Conservation (phyloP, 2,888 invertebrate species). For the Idaea aversata region DNA sequence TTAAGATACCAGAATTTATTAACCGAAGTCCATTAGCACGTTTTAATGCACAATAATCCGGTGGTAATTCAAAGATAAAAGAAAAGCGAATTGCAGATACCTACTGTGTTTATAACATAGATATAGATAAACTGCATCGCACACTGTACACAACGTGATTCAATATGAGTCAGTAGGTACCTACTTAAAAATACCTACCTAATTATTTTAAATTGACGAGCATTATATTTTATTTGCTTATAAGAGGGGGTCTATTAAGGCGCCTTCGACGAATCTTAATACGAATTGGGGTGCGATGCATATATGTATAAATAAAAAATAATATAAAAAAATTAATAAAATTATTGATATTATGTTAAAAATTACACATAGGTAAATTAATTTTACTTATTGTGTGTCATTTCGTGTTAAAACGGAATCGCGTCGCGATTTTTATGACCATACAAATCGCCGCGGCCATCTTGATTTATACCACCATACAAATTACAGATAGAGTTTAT, state of each 20-base stretch:
- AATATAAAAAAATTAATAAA: too few relatives aligned
- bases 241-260: too few relatives aligned
- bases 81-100: not conserved
- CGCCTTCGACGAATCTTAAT: too few relatives aligned
- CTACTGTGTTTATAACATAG: not conserved
- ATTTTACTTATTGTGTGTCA: too few relatives aligned
- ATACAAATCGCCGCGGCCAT: too few relatives aligned
- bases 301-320: too few relatives aligned
- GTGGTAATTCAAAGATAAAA: not conserved
- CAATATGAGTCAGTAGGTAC: not conserved
- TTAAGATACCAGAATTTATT: not conserved
- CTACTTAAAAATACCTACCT: not conserved
- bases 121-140: not conserved
- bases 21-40: not conserved
- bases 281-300: too few relatives aligned
- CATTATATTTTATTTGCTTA: not conserved
- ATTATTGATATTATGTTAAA: too few relatives aligned
- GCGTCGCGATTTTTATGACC: too few relatives aligned
- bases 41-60: constrained; percentile 3
- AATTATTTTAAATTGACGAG: not conserved
- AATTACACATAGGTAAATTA: too few relatives aligned
- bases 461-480: too few relatives aligned
- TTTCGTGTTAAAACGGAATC: too few relatives aligned
- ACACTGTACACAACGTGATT: not conserved
- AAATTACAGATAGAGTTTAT: not conserved